Evolutionary conservation across 2,797 vertebrate genomes (phyloP), one percentile per base, ranked within the genome.

Genomic region (Rhabdomys pumilio): DNA sequence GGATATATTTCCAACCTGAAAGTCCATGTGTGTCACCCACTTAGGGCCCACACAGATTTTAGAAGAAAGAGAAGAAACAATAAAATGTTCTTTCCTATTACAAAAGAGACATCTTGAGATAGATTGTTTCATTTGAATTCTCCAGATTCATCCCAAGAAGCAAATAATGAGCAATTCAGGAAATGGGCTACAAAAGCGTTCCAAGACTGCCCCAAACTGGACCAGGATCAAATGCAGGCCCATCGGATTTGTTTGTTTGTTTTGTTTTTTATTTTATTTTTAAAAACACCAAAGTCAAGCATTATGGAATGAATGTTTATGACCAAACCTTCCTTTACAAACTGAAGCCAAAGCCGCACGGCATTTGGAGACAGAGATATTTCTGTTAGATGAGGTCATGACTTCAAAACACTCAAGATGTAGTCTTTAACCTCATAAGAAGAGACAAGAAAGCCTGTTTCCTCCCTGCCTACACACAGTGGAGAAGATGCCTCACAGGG

Each of bases 141-240:
- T 96, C 24, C 65, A 94, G 89, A 89, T 94, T n/a, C 82, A 95
- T 76, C 5, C 67, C 15, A 67, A 2, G 14, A 75, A 20, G 17
- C 57, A 93, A 88, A 59, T 1, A 81, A 63, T 13, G 59, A 75
- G n/a, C 50, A 85, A 38, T 86, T 89, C 50, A 75, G n/a, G 47
- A 97, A 93, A 89, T 2, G 65, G 22, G 13, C 8, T 63, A 34
- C 79, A 14, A 12, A 90, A 65, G 61, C 6, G 24, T 95, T 80
- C 82, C 57, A n/a, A 31, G 61, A 57, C 10, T 72, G 55, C 31
- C 31, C 4, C 11, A 31, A 24, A 53, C 81, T 65, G 1, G 55
- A 69, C 29, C 2, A 1, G 34, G 55, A 81, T 29, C 34, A 29
- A 91, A 72, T 13, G 75, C 44, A 24, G 15, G 8, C 14, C 38